Percentiles rank a stretch among this genome's conserved stretches.
Conservation (phyloP, 2,888 invertebrate genomes). For the Adela reaumurella region DNA sequence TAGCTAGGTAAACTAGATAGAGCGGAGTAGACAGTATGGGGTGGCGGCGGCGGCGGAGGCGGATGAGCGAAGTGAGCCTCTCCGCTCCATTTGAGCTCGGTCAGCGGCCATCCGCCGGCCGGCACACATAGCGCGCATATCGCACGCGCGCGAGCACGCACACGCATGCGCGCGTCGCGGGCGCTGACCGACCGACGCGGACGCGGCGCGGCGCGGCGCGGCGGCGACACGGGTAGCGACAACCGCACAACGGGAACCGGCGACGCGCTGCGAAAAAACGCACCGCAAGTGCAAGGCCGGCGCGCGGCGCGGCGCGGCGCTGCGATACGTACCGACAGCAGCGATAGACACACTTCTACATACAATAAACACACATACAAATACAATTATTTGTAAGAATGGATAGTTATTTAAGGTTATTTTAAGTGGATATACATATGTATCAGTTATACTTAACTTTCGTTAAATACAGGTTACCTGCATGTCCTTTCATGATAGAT, state of each 20-base stretch:
- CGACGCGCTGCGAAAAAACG: neutral
- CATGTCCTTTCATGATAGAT: too few relatives aligned
- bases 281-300: neutral
- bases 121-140: slow-evolving; percentile 51
- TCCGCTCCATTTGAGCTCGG: slow-evolving; percentile 47
- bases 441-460: too few relatives aligned
- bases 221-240: too few relatives aligned
- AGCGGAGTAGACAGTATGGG: neutral
- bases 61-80: slow-evolving; percentile 2
- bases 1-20: neutral
- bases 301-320: too few relatives aligned
- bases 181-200: too few relatives aligned
- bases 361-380: too few relatives aligned
- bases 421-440: too few relatives aligned
- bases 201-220: too few relatives aligned
- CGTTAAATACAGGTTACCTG: too few relatives aligned
- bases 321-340: neutral
- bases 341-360: too few relatives aligned
- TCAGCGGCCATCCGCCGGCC: slow-evolving; percentile 31
- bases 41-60: neutral
- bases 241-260: neutral
- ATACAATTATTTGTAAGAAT: too few relatives aligned
- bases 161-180: neutral
- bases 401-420: too few relatives aligned
- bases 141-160: slow-evolving; percentile 26